Evolutionary conservation across 2,888 invertebrate genomes (phyloP), one percentile per base, ranked within the genome.

Genomic region (Ischnura elegans): DNA sequence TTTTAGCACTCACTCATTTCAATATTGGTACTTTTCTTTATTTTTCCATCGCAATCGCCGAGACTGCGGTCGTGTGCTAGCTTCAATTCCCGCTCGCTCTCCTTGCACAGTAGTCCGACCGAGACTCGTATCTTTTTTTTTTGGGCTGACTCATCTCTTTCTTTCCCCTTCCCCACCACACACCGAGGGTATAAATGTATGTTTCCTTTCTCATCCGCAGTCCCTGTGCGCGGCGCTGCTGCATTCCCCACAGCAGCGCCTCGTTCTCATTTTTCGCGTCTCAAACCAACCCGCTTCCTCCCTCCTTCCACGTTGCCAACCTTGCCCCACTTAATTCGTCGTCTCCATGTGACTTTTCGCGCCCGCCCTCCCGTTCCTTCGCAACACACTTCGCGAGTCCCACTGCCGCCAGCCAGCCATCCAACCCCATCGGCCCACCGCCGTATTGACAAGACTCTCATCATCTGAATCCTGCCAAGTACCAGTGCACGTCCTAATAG

Each of bases 271-370:
- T 76, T 36, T 76, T 16, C 76, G 16, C 25, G 36, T 76, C 51
- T 36, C 36, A 3, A 0, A 29, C n/a, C 25, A 6, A 10, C 66
- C 36, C 36, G 29, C 29, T 76, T 76, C n/a, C 25, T 10, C n/a
- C 66, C 36, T 76, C 66, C 29, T 76, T 76, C 36, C 76, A 36
- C 76, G 29, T 16, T 51, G 13, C 13, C 36, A 76, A 76, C 76
- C 76, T 76, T 76, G 76, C 76, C 36, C 76, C 36, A 76, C 76
- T 76, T 76, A 76, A 76, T 76, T 76, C 76, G 36, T 76, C 36
- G 76, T 36, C 76, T 36, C 29, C 36, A 76, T 36, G n/a, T n/a
- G n/a, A n/a, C n/a, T n/a, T n/a, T n/a, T n/a, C n/a, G n/a, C n/a
- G n/a, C n/a, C n/a, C n/a, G n/a, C n/a, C 76, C 76, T 36, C 76